Conservation (phyloP, 1,140 invertebrate species). For the Epicauta chinensis region DNA sequence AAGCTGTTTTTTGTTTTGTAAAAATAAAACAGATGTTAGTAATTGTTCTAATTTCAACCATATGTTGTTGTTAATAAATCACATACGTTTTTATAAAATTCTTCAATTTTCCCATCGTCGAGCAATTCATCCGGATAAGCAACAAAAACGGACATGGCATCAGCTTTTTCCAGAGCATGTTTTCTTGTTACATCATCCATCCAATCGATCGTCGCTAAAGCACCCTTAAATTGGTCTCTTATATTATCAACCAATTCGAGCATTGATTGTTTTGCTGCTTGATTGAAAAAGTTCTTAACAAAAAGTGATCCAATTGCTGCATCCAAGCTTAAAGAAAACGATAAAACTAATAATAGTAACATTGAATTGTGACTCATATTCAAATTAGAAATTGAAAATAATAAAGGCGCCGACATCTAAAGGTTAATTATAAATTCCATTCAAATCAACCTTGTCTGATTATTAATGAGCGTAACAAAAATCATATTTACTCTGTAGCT, state of each 20-base stretch:
- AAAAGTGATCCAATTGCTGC: constrained; percentile 53
- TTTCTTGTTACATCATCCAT: constrained; percentile 59
- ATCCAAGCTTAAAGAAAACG: constrained; percentile 42
- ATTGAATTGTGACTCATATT: too few relatives aligned
- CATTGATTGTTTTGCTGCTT: constrained; percentile 49
- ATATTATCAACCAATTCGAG: constrained; percentile 63
- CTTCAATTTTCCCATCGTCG: constrained; percentile 48
- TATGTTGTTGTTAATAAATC: neutral
- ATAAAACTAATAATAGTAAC: neutral
- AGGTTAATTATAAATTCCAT: neutral
- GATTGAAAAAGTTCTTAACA: constrained; percentile 51
- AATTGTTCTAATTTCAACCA: constrained; percentile 1
- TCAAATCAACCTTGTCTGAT: constrained; percentile 28
- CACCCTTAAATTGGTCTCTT: constrained; percentile 48
- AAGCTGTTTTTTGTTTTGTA: constrained; percentile 49
- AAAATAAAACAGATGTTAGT: constrained; percentile 7
- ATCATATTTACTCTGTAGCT: constrained; percentile 33
- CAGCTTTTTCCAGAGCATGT: constrained; percentile 51
- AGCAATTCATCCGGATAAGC: constrained; percentile 56
- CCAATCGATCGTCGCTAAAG: constrained; percentile 61
- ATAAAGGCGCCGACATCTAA: too few relatives aligned
- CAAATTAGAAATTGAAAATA: too few relatives aligned
- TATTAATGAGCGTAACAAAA: too few relatives aligned
- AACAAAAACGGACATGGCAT: constrained; percentile 49
- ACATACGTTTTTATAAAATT: constrained; percentile 42